Evolutionary conservation across 2,113 vertebrate genomes (phyloP), one percentile per base, ranked within the genome.

Genomic region (Elanus axillaris): DNA sequence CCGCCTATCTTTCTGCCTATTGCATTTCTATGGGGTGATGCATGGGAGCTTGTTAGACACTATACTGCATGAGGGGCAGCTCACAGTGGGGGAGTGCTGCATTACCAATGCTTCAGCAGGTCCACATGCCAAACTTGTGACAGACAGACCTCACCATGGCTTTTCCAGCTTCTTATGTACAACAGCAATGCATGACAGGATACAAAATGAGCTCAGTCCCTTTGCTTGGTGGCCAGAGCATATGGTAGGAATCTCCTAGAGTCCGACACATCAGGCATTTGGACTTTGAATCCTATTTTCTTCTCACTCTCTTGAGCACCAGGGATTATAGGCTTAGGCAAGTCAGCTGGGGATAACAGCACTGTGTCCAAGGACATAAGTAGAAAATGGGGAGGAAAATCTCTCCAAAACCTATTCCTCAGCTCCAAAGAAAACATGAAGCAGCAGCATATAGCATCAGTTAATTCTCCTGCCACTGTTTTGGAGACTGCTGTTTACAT

Each of bases 401-500:
- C 92, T 95, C 97, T 95, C 83, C 96, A 95, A 96, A 96, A 96
- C 93, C 92, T 96, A 95, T 96, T 87, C 94, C 94, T 96, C 96
- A 96, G 81, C 91, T 96, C 91, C 96, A 96, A 96, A 95, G 94
- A 94, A 96, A 95, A 96, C 96, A 97, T 60, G 86, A 96, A 89
- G 79, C 96, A 95, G 94, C 94, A 96, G 95, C 95, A 78, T 86
- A 96, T 62, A 97, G 95, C 95, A 97, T 96, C 97, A 96, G 94
- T 84, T 96, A 96, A 96, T 93, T 93, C 94, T 94, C 31, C 88
- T 96, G 97, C 97, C 96, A 96, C 96, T 97, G 97, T 96, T 97
- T 97, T 96, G 96, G 97, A 97, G 94, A 89, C 95, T 92, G 94
- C 79, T 97, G 95, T 97, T 96, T 97, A 96, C 97, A 96, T 94